Conservation (phyloP, 2,113 vertebrate species). For the Pelobates fuscus region DNA sequence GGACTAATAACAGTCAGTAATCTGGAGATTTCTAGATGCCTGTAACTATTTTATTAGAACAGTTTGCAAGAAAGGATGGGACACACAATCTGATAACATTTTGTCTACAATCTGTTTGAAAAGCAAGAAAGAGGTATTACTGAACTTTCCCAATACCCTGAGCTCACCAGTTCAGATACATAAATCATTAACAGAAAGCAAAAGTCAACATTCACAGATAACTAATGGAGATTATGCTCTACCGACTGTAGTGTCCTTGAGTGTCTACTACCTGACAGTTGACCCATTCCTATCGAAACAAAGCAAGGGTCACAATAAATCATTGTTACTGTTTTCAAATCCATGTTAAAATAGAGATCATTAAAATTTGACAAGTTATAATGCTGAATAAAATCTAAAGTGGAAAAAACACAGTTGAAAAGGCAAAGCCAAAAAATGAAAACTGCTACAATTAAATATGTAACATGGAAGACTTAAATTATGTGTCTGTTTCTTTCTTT, state of each 20-base stretch:
- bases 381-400: background rate
- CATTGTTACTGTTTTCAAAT: conserved; percentile 11
- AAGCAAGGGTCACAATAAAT: conserved; percentile 7
- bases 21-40: background rate
- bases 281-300: background rate
- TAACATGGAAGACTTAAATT: no score
- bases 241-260: background rate
- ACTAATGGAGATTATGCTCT: background rate
- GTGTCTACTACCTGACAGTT: conserved; percentile 10
- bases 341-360: background rate
- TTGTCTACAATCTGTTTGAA: background rate
- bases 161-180: background rate
- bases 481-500: no score
- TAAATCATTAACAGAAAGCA: background rate
- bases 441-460: no score
- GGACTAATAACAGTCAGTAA: background rate
- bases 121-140: background rate
- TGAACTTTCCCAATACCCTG: background rate
- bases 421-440: no score
- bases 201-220: conserved; percentile 10
- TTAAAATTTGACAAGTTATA: background rate
- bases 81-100: background rate
- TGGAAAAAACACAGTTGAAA: no score
- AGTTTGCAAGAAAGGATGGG: background rate
- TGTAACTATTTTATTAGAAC: background rate